These are phyloP conservation scores for Semicossyphus pulcher DNA, from an alignment of 2,113 vertebrate species.

Conservation along the genomic window DNA sequence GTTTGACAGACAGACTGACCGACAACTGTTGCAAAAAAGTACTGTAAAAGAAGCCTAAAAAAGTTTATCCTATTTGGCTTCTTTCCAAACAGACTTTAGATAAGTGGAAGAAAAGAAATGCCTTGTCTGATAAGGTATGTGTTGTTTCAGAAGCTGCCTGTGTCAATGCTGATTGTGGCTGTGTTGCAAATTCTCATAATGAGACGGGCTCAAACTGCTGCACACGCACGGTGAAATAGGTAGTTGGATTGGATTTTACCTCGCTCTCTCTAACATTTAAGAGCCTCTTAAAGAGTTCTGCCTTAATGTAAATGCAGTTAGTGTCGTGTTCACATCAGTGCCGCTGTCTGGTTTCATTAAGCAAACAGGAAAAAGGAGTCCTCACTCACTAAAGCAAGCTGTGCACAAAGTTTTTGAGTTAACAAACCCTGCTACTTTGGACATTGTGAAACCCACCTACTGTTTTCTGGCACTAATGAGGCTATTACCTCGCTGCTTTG, in stretches of 20 bases:
- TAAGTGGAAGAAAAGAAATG: not conserved
- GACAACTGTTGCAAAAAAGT: no score
- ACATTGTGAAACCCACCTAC: not conserved
- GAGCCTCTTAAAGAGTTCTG: constrained; percentile 43
- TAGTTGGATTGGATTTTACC: constrained; percentile 19
- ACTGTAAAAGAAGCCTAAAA: no score
- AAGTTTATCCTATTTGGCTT: no score
- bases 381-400: constrained; percentile 3
- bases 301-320: constrained; percentile 46
- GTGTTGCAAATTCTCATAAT: constrained; percentile 8
- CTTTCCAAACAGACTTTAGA: no score
- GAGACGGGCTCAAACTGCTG: not conserved
- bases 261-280: constrained; percentile 37
- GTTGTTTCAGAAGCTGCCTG: not conserved
- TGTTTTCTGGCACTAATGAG: not conserved
- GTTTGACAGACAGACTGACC: no score
- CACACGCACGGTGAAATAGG: not conserved
- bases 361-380: constrained; percentile 23
- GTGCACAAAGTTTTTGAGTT: constrained; percentile 20
- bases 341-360: constrained; percentile 64
- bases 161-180: not conserved
- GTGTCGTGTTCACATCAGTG: constrained; percentile 43
- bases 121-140: not conserved
- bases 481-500: not conserved
- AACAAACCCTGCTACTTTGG: not conserved